These are phyloP conservation scores for Hylia prasina DNA, from an alignment of 2,113 vertebrate species.

Conservation along the genomic window DNA sequence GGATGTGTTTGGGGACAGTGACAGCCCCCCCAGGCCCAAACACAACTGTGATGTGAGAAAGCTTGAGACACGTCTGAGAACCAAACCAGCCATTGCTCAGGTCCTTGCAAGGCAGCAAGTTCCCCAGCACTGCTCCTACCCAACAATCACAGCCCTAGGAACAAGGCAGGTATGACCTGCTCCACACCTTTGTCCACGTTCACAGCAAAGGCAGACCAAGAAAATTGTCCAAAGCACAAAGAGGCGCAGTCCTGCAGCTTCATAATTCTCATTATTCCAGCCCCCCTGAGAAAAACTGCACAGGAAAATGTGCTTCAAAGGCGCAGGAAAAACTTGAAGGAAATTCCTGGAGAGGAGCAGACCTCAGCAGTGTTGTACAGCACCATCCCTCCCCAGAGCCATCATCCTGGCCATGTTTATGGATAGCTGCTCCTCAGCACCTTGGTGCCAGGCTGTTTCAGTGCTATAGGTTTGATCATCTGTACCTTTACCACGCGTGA, in stretches of 20 bases:
- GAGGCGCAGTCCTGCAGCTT: background rate
- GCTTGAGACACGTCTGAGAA: background rate
- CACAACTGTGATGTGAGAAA: background rate
- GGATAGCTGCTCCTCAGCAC: background rate
- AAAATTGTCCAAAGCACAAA: background rate
- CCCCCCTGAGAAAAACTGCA: background rate
- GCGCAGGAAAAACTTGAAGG: background rate
- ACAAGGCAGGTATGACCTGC: background rate
- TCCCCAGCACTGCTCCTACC: background rate
- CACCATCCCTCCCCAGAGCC: background rate
- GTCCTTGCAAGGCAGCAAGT: background rate
- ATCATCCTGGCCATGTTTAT: background rate
- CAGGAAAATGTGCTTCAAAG: background rate
- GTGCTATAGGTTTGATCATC: background rate
- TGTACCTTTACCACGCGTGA: rapidly evolving
- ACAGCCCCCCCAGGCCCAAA: background rate
- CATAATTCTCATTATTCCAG: background rate
- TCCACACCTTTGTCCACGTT: rapidly evolving
- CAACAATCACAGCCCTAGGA: background rate
- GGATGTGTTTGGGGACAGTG: background rate
- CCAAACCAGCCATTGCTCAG: background rate
- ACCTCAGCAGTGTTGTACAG: background rate
- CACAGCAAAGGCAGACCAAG: background rate
- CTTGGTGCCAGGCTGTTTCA: background rate
- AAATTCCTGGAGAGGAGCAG: background rate